Conservation (phyloP, 2,113 vertebrate genomes). For the Speoplatyrhinus poulsoni region DNA sequence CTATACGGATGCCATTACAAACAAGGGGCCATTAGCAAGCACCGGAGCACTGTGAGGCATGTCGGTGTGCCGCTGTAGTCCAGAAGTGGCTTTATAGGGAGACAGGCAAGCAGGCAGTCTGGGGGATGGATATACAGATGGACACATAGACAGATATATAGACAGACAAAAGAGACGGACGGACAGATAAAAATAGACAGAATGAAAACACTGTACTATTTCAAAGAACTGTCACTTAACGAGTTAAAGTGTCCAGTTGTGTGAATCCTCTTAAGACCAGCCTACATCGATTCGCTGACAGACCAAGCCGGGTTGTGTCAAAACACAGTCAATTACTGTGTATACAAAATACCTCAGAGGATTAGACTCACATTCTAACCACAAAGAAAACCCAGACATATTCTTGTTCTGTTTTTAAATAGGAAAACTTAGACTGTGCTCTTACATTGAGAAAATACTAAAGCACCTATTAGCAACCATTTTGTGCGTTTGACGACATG, state of each 20-base stretch:
- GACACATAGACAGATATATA: background rate
- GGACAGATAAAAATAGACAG: background rate
- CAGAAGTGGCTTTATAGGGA: constrained; percentile 28
- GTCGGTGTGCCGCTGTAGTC: constrained; percentile 46
- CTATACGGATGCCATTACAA: constrained; percentile 69
- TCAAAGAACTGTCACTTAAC: constrained; percentile 5
- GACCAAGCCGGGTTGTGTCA: constrained; percentile 48
- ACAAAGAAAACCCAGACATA: constrained; percentile 23
- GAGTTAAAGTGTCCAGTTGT: constrained; percentile 22
- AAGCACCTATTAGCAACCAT: constrained; percentile 19
- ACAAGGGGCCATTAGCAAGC: constrained; percentile 63
- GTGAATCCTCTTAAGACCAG: constrained; percentile 22
- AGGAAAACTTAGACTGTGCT: constrained; percentile 3
- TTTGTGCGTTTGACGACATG: constrained; percentile 1
- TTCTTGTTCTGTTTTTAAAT: constrained; percentile 11
- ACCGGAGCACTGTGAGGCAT: constrained; percentile 58
- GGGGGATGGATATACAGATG: constrained; percentile 9
- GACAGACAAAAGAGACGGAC: background rate
- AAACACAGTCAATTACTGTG: constrained; percentile 33
- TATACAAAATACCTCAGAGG: constrained; percentile 40
- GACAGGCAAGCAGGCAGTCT: constrained; percentile 1
- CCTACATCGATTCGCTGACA: constrained; percentile 38
- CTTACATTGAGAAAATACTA: constrained; percentile 1
- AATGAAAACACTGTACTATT: background rate
- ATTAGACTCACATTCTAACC: constrained; percentile 49